Base-by-base conservation (phyloP, 2,888 invertebrate genomes). In the Catocala fraxini region DNA sequence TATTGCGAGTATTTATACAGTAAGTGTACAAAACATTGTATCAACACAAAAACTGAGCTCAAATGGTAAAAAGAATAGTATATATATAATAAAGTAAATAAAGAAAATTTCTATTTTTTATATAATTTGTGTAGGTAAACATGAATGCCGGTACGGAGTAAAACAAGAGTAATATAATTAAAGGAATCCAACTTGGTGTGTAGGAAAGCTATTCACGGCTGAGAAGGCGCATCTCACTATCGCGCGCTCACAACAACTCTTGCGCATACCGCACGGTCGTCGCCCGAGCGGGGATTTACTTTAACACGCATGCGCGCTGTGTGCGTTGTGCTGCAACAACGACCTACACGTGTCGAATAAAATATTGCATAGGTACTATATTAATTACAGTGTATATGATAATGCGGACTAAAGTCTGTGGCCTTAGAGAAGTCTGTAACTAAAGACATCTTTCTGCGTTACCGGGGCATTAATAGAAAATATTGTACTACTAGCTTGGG, bases 121-220 rank as follows among this genome's bases (percentile, higher is more conserved):
- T 15, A 3, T 25, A 4, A 25, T n/a, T n/a, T n/a, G n/a, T n/a
- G 25, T 25, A 25, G 3, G 25, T 25, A 25, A 25, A 25, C 25
- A 25, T 25, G 3, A 9, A 39, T 7, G 7, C 6, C 0, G 6
- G 11, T n/a, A 43, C n/a, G n/a, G 15, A 9, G n/a, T 12, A 51
- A 25, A n/a, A 25, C 10, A 9, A 51, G 25, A n/a, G n/a, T 57
- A 51, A 64, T 49, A 56, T 54, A 51, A 62, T 68, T 63, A 66
- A 57, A 63, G 25, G 58, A 64, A 71, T 62, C 57, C n/a, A 51
- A 48, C 51, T 67, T 62, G 56, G 56, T 55, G 59, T 60, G 70
- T 65, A 66, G 67, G 68, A 77, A 79, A 76, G 78, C 78, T 72
- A 77, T 84, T 81, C 75, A 83, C 80, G 81, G 77, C 68, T 81